These are phyloP conservation scores for Dioctria rufipes DNA, from an alignment of 2,888 invertebrate genomes.

Conservation along the genomic window DNA sequence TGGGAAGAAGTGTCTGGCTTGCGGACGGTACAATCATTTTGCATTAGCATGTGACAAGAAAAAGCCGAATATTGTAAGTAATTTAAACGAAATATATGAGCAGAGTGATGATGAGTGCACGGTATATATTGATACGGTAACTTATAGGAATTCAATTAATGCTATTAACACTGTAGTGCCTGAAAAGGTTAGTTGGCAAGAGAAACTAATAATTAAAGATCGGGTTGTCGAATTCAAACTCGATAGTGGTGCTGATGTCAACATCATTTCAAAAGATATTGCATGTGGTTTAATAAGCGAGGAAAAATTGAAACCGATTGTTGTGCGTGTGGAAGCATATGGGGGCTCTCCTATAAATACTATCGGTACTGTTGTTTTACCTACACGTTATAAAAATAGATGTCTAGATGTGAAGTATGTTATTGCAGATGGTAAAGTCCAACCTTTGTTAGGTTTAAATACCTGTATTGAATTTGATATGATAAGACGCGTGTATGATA, in stretches of 20 bases:
- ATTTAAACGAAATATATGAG: too few relatives aligned
- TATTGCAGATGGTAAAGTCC: neutral
- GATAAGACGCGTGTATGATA: neutral
- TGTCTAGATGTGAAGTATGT: neutral
- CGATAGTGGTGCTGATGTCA: neutral
- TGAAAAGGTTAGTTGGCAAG: too few relatives aligned
- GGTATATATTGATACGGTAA: too few relatives aligned
- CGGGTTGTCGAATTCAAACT: neutral
- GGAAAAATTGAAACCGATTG: neutral
- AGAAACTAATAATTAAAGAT: too few relatives aligned
- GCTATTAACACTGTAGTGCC: too few relatives aligned
- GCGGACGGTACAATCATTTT: conserved; percentile 52
- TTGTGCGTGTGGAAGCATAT: conserved; percentile 1
- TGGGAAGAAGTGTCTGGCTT: conserved; percentile 45
- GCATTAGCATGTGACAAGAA: conserved; percentile 21
- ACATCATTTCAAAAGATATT: neutral
- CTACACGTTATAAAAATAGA: neutral
- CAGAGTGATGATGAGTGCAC: too few relatives aligned
- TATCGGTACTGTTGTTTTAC: neutral
- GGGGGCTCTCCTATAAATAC: neutral
- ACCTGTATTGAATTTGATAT: neutral
- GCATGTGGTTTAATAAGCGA: neutral
- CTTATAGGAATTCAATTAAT: too few relatives aligned
- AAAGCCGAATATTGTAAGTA: too few relatives aligned
- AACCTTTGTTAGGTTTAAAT: neutral